phyloP scores from a whole-genome alignment of 2,113 vertebrate species.

The Noturus placidus region DNA sequence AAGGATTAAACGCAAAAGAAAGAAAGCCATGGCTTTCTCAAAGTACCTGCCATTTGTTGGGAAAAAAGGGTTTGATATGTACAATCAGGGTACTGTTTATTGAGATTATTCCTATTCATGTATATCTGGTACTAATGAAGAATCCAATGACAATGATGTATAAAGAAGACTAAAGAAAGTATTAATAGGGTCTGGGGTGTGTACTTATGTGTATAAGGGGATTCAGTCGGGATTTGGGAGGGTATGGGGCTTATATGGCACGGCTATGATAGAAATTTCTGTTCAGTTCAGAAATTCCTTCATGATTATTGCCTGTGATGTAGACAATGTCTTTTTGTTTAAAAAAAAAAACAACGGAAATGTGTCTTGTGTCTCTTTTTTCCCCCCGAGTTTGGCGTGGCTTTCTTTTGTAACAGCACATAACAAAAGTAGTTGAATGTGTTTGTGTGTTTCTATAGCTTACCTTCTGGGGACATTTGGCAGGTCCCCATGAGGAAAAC shows the following conservation, averaged over 20 bases:
- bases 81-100: conserved; percentile 73
- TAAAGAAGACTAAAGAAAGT: conserved; percentile 63
- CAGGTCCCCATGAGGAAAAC: not conserved
- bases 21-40: conserved; percentile 47
- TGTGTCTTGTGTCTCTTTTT: conserved; percentile 50
- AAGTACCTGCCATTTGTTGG: conserved; percentile 67
- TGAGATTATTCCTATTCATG: conserved; percentile 61
- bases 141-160: conserved; percentile 74
- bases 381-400: not conserved
- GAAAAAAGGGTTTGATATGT: conserved; percentile 67
- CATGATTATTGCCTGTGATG: conserved; percentile 80
- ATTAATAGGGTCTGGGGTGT: conserved; percentile 65
- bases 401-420: not conserved
- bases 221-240: conserved; percentile 62
- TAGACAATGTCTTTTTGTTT: conserved; percentile 74
- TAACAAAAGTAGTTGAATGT: not conserved
- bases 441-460: not conserved
- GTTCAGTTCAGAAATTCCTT: conserved; percentile 71
- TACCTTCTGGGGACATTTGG: not conserved
- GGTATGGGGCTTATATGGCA: conserved; percentile 59
- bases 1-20: conserved; percentile 16
- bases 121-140: conserved; percentile 72
- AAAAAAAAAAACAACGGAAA: conserved; percentile 54
- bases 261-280: conserved; percentile 62
- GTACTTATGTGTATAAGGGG: conserved; percentile 73